Evolutionary conservation across 2,797 vertebrate species (phyloP), one percentile per base, ranked within the genome.

Genomic region (Bovichtus diacanthus): DNA sequence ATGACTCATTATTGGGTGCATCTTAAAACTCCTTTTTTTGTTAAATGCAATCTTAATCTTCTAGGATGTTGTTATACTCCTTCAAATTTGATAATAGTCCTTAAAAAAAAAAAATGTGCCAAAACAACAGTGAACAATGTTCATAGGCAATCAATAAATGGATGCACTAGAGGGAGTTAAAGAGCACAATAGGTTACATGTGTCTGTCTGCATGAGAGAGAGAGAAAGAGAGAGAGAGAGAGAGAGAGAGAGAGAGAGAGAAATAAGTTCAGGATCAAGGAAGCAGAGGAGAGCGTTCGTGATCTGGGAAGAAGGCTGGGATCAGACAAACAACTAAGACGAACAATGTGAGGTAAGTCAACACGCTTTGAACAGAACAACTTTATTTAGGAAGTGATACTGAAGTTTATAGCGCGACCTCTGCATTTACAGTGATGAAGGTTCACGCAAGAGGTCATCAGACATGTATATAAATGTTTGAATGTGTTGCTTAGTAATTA

Each of bases 311-410:
- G 62, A 65, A 62, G 23, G 39, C 60, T 63, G 31, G 66, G 46
- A 56, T 71, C 70, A 19, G 44, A 70, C 13, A 7, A 29, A 36
- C 23, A 29, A 62, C 51, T 43, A 23, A 11, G 43, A 59, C 31
- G 53, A 78, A 76, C 72, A 78, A 81, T 61, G 43, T 87, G 73
- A 90, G 91, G 91, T 93, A 83, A 90, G 92, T 77, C 10, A 41
- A 36, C 43, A 65, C 8, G 6, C 23, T 66, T 58, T 56, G 9
- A 23, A 15, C 6, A 29, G 9, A 23, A 15, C 6, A 29, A 56
- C 34, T n/a, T 74, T 34, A 27, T 49, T 53, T 72, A 23, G 38
- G 11, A 63, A 73, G 49, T 29, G 27, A 64, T 23, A 21, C 19
- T 29, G 29, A 38, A 16, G 18, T 27, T 27, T 27, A 4, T 55